Percentiles rank a stretch among this genome's conserved stretches.
Conservation (phyloP, 2,113 vertebrate species). For the Physeter macrocephalus region DNA sequence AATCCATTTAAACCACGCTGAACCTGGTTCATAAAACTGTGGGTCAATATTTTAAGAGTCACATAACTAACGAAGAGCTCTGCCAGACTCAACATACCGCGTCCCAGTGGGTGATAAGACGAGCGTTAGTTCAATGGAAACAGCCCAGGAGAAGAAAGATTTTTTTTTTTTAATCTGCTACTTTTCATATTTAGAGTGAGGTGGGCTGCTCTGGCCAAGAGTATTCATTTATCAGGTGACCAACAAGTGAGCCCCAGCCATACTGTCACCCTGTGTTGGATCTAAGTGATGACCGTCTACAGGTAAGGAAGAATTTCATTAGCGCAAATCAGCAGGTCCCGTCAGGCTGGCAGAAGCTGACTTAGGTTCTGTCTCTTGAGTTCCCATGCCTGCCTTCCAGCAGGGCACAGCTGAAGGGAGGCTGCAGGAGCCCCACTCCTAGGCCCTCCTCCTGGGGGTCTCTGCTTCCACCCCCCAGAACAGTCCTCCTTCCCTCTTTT, state of each 20-base stretch:
- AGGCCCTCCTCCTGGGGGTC: background rate
- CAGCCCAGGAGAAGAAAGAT: background rate
- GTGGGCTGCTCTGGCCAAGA: constrained; percentile 1
- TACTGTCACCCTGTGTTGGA: background rate
- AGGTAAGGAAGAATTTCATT: background rate
- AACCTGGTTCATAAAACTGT: background rate
- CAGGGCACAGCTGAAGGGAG: background rate
- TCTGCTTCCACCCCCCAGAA: background rate
- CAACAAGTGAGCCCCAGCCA: background rate
- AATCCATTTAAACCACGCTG: background rate
- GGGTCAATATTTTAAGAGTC: constrained; percentile 40
- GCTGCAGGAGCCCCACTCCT: background rate
- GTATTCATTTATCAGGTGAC: background rate
- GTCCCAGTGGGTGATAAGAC: constrained; percentile 1
- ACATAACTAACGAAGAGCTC: background rate
- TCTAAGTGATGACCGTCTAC: background rate
- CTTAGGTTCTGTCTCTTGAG: background rate
- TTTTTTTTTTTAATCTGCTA: background rate
- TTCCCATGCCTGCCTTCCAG: accelerated
- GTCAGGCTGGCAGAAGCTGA: background rate
- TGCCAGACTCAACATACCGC: constrained; percentile 42
- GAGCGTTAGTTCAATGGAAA: constrained; percentile 20
- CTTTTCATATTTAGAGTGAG: background rate
- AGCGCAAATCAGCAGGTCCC: background rate
- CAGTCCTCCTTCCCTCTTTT: background rate